These are phyloP conservation scores for Megaleporinus macrocephalus DNA, from an alignment of 2,113 vertebrate genomes.

Conservation along the genomic window DNA sequence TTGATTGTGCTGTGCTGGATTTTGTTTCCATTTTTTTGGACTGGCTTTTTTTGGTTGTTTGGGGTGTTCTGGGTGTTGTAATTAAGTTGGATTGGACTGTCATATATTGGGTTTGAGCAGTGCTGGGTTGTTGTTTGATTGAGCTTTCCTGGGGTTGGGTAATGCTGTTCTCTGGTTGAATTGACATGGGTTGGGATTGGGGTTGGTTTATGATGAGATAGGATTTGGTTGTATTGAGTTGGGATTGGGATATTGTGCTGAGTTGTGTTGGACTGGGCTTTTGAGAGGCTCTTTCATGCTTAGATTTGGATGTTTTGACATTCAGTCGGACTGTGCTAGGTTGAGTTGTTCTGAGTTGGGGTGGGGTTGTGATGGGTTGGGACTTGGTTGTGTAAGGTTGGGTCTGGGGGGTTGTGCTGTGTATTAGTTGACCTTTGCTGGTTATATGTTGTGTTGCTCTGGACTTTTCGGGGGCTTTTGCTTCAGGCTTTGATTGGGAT, in stretches of 20 bases:
- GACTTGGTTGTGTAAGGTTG: not conserved
- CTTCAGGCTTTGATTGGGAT: not conserved
- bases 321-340: not conserved
- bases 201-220: not conserved
- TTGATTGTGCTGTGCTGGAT: not conserved
- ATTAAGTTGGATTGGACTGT: not conserved
- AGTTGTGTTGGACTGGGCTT: too few relatives aligned
- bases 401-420: not conserved
- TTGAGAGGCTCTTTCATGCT: too few relatives aligned
- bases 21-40: not conserved
- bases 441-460: not conserved
- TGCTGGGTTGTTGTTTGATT: not conserved
- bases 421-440: not conserved
- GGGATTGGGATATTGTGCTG: not conserved
- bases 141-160: not conserved
- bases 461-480: not conserved
- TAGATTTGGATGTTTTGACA: not conserved
- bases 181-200: not conserved
- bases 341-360: not conserved
- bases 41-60: conserved; percentile 16
- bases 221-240: not conserved
- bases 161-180: not conserved
- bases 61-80: conserved; percentile 29
- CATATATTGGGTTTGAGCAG: not conserved
- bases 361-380: not conserved